Percentiles rank a stretch among this genome's conserved stretches.
Conservation (phyloP, 2,797 vertebrate species). For the Coregonus sp. region DNA sequence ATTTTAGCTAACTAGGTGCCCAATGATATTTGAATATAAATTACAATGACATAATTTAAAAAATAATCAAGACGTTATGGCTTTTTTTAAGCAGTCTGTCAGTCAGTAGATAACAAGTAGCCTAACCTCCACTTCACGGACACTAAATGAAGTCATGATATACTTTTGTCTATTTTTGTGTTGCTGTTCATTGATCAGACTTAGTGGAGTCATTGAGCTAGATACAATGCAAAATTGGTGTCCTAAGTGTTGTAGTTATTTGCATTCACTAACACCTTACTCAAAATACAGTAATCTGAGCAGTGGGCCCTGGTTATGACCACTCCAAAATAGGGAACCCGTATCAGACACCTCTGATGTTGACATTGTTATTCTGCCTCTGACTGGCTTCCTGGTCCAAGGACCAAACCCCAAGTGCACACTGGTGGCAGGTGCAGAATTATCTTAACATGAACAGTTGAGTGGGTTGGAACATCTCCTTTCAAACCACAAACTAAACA, state of each 20-base stretch:
- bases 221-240: too few relatives aligned
- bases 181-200: too few relatives aligned
- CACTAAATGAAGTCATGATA: too few relatives aligned
- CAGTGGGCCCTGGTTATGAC: constrained; percentile 14
- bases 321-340: constrained; percentile 4
- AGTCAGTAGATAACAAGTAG: not conserved
- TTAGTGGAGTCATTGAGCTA: too few relatives aligned
- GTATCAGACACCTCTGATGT: constrained; percentile 10
- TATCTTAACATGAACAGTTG: not conserved
- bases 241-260: not conserved
- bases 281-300: not conserved
- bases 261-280: not conserved
- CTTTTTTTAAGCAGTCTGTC: too few relatives aligned
- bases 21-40: too few relatives aligned
- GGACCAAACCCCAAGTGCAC: too few relatives aligned
- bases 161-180: too few relatives aligned
- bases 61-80: too few relatives aligned
- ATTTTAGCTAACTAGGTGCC: not conserved
- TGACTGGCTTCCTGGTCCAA: not conserved
- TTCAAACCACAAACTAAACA: not conserved
- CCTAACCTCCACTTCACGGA: not conserved
- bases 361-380: constrained; percentile 15
- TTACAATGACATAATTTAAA: too few relatives aligned
- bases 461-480: not conserved
- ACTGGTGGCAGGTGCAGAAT: constrained; percentile 17